A percentile compares a stretch with the other conserved stretches of the same genome.
These are phyloP conservation scores for Corticium candelabrum DNA, from an alignment of 37 sponge, comb jelly and placozoan genomes.

Conservation along the genomic window DNA sequence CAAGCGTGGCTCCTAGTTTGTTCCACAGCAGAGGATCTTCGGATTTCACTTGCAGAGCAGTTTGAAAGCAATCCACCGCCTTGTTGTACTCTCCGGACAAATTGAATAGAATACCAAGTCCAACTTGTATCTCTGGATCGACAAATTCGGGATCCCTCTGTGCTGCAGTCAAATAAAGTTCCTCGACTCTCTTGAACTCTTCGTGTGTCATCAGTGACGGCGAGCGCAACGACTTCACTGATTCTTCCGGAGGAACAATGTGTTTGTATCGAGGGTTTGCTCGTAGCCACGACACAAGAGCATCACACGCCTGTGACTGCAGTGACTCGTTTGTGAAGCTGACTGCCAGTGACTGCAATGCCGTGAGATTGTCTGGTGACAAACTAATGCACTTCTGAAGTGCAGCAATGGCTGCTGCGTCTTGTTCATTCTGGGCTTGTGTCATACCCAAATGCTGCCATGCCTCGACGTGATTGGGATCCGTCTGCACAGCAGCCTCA, in stretches of 20 bases:
- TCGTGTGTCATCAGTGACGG: background rate
- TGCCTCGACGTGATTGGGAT: constrained; percentile 37
- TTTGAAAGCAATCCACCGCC: constrained; percentile 76
- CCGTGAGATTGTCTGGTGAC: constrained; percentile 53
- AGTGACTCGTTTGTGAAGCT: constrained; percentile 78
- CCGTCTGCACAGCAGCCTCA: constrained; percentile 43
- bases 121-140: constrained; percentile 66
- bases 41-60: constrained; percentile 50
- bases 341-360: constrained; percentile 69
- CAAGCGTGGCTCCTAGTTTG: constrained; percentile 90
- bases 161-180: constrained; percentile 58
- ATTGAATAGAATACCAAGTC: constrained; percentile 74
- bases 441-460: constrained; percentile 90
- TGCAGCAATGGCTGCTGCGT: constrained; percentile 71
- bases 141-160: constrained; percentile 39
- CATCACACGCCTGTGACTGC: background rate
- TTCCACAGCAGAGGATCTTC: constrained; percentile 86
- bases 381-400: constrained; percentile 69
- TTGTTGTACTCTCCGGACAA: constrained; percentile 73
- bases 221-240: background rate
- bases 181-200: constrained; percentile 11
- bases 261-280: background rate
- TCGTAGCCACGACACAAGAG: background rate
- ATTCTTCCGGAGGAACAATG: background rate
- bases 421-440: constrained; percentile 91